These are phyloP conservation scores for Eciton burchellii DNA, from an alignment of 1,140 invertebrate genomes.

Conservation along the genomic window DNA sequence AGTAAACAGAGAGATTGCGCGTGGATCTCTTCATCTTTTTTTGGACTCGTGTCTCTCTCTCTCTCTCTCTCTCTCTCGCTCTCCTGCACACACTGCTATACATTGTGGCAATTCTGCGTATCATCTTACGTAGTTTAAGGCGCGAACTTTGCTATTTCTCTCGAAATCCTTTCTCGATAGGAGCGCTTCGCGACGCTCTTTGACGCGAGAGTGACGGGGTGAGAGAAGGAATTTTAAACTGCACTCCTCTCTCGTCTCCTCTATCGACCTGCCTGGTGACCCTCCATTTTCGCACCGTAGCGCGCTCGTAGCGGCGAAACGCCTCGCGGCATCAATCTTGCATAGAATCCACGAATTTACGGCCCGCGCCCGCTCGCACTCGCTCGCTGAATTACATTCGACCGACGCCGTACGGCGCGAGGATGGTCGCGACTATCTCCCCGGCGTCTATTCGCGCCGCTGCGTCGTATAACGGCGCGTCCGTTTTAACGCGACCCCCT, in stretches of 20 bases:
- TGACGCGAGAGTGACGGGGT: slow-evolving; percentile 1
- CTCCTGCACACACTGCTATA: background rate
- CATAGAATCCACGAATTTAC: slow-evolving; percentile 64
- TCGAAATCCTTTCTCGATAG: background rate
- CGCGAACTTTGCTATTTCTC: background rate
- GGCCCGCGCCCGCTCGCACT: slow-evolving; percentile 30
- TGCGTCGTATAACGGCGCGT: background rate
- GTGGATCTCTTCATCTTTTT: background rate
- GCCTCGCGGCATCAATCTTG: slow-evolving; percentile 62
- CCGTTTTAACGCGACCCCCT: slow-evolving; percentile 24
- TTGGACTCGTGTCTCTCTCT: too few species aligned
- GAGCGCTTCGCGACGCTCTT: slow-evolving; percentile 1
- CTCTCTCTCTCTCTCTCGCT: too few species aligned
- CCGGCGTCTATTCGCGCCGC: slow-evolving; percentile 24
- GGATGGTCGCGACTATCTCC: slow-evolving; percentile 31
- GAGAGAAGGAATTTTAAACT: slow-evolving; percentile 31
- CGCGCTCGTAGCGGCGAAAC: slow-evolving; percentile 38
- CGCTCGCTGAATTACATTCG: slow-evolving; percentile 57
- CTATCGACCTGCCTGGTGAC: slow-evolving; percentile 42
- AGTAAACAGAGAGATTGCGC: slow-evolving; percentile 1
- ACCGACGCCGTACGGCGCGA: background rate
- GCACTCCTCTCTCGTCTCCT: background rate
- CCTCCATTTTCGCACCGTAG: slow-evolving; percentile 26
- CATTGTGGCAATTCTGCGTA: background rate
- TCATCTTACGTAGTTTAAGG: background rate